These are phyloP conservation scores for Aleiodes sp. DNA, from an alignment of 1,140 invertebrate species.

Conservation along the genomic window DNA sequence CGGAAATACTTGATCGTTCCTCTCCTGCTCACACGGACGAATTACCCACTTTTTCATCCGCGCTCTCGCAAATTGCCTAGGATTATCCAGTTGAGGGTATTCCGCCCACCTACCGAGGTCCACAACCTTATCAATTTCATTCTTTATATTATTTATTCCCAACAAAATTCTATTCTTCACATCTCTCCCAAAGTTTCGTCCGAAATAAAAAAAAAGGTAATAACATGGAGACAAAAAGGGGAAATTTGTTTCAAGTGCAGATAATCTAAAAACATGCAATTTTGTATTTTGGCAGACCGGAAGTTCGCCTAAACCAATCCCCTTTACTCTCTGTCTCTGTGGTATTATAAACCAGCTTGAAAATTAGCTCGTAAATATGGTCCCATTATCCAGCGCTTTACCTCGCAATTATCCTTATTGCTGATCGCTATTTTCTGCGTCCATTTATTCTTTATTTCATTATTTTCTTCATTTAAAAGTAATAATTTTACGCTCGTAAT, in stretches of 20 bases:
- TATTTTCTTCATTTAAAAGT: no score
- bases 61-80: neutral
- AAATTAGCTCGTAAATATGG: conserved; percentile 22
- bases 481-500: no score
- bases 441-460: neutral
- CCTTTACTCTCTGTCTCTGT: neutral
- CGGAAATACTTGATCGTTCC: conserved; percentile 14
- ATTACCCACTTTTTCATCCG: conserved; percentile 6
- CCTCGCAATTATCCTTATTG: neutral
- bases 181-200: neutral
- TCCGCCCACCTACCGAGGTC: conserved; percentile 2
- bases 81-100: conserved; percentile 11
- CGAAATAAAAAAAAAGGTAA: neutral
- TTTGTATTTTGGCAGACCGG: neutral
- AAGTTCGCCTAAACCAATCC: neutral
- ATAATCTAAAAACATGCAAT: neutral
- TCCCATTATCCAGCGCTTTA: neutral
- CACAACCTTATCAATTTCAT: conserved; percentile 12
- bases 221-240: neutral
- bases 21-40: conserved; percentile 3
- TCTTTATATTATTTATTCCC: neutral
- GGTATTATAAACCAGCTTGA: neutral
- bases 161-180: neutral
- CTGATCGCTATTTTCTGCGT: neutral
- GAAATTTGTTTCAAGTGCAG: neutral